A percentile compares a stretch with the other conserved stretches of the same genome.
phyloP scores from a whole-genome alignment of 2,888 invertebrate genomes.

The Asteroscopus sphinx region DNA sequence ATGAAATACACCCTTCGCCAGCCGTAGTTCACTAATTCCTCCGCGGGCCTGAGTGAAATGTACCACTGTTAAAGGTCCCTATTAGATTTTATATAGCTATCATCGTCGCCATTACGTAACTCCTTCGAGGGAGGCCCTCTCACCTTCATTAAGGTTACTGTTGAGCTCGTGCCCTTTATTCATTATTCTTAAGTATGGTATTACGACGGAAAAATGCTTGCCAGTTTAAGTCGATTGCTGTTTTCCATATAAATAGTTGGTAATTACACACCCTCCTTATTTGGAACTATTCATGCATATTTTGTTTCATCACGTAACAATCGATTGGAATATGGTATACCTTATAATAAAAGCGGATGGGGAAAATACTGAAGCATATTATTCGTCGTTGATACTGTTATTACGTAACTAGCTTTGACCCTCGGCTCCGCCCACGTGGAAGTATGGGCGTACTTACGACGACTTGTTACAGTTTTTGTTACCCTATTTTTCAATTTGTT shows the following conservation, averaged over 20 bases:
- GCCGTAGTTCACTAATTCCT: constrained; percentile 55
- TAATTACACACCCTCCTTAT: constrained; percentile 59
- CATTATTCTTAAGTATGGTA: constrained; percentile 80
- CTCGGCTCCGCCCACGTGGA: constrained; percentile 47
- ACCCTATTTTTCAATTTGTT: constrained; percentile 53
- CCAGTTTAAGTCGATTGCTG: constrained; percentile 74
- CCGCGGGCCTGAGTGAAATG: constrained; percentile 54
- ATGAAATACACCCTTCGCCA: constrained; percentile 50
- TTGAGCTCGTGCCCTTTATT: constrained; percentile 71
- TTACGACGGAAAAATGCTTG: constrained; percentile 77
- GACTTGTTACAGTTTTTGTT: constrained; percentile 52
- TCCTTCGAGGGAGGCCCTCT: constrained; percentile 74
- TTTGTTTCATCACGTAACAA: constrained; percentile 40
- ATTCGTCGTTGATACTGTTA: constrained; percentile 54
- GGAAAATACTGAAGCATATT: constrained; percentile 36
- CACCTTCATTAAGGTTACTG: constrained; percentile 82
- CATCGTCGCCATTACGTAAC: constrained; percentile 77
- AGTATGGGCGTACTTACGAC: constrained; percentile 47
- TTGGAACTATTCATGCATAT: constrained; percentile 53
- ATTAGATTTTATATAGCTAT: constrained; percentile 85
- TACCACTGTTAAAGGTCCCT: constrained; percentile 74
- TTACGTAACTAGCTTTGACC: constrained; percentile 47
- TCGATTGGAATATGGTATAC: constrained; percentile 35
- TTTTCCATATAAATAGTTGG: constrained; percentile 69
- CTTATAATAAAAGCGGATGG: constrained; percentile 33